phyloP scores from a whole-genome alignment of 2,888 invertebrate genomes.

The Trisateles emortualis region DNA sequence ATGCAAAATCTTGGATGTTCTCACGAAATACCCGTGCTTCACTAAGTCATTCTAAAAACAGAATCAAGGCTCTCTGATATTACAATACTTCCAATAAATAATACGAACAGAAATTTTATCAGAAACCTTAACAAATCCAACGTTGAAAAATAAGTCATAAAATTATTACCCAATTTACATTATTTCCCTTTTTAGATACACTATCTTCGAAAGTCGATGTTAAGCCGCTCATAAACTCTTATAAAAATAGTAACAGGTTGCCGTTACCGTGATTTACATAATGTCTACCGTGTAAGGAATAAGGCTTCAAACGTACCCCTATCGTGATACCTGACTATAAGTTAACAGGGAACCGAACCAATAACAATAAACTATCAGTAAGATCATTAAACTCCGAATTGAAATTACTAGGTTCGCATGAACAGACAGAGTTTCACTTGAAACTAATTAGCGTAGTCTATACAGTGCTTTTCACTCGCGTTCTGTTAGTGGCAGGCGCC shows the following conservation, averaged over 20 bases:
- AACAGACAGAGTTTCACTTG: slow-evolving; percentile 67
- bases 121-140: background rate
- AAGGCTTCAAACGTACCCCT: slow-evolving; percentile 7
- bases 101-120: background rate
- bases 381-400: slow-evolving; percentile 50
- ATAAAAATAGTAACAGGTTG: slow-evolving; percentile 37
- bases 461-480: slow-evolving; percentile 47
- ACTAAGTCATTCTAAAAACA: no score
- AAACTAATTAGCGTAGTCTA: slow-evolving; percentile 53
- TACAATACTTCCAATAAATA: background rate
- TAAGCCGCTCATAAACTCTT: slow-evolving; percentile 17
- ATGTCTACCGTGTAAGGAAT: slow-evolving; percentile 12
- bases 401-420: slow-evolving; percentile 69
- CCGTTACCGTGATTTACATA: slow-evolving; percentile 25
- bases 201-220: slow-evolving; percentile 10
- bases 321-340: slow-evolving; percentile 18
- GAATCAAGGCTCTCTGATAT: no score
- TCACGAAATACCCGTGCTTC: no score
- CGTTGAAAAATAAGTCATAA: slow-evolving; percentile 12
- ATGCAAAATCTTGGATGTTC: no score
- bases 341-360: slow-evolving; percentile 20
- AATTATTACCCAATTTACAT: slow-evolving; percentile 11
- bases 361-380: slow-evolving; percentile 46
- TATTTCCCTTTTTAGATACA: slow-evolving; percentile 16
- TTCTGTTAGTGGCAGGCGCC: slow-evolving; percentile 68